Evolutionary conservation across 1,140 invertebrate species (phyloP).

Genomic region (Lysiphlebus fabarum): DNA sequence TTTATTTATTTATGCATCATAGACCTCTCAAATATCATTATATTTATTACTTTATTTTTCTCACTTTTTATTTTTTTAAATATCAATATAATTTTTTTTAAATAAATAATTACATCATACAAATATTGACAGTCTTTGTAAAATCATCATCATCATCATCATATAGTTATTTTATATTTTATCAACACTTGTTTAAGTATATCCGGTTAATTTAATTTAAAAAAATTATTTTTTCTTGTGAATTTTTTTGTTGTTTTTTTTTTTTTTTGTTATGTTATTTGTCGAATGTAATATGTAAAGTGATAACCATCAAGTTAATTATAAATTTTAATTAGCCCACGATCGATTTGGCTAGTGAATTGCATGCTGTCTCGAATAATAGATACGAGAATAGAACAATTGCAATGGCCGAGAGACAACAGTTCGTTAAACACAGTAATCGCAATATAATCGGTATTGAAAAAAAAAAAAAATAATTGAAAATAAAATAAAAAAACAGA

Average conservation of each 20-base stretch:
- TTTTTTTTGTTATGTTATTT: neutral
- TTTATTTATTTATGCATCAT: neutral
- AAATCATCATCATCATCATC: too few species aligned
- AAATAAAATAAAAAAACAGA: too few species aligned
- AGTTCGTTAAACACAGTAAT: slow-evolving; percentile 11
- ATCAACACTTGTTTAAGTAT: too few species aligned
- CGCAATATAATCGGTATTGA: slow-evolving; percentile 4
- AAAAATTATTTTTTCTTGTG: too few species aligned
- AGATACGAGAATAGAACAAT: slow-evolving; percentile 52
- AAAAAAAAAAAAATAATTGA: neutral
- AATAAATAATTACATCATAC: too few species aligned
- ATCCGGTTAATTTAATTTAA: too few species aligned
- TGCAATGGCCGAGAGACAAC: slow-evolving; percentile 38
- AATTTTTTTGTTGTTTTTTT: too few species aligned
- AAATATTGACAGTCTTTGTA: too few species aligned
- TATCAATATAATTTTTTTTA: too few species aligned
- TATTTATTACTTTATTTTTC: too few species aligned
- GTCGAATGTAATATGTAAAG: slow-evolving; percentile 32
- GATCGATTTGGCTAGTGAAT: slow-evolving; percentile 56
- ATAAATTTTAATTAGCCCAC: slow-evolving; percentile 56
- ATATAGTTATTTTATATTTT: too few species aligned
- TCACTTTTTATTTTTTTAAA: too few species aligned
- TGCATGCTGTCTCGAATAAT: slow-evolving; percentile 51
- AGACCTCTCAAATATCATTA: neutral
- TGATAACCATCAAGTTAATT: slow-evolving; percentile 47